Base-by-base conservation (phyloP, 2,113 vertebrate species). In the Lota lota region DNA sequence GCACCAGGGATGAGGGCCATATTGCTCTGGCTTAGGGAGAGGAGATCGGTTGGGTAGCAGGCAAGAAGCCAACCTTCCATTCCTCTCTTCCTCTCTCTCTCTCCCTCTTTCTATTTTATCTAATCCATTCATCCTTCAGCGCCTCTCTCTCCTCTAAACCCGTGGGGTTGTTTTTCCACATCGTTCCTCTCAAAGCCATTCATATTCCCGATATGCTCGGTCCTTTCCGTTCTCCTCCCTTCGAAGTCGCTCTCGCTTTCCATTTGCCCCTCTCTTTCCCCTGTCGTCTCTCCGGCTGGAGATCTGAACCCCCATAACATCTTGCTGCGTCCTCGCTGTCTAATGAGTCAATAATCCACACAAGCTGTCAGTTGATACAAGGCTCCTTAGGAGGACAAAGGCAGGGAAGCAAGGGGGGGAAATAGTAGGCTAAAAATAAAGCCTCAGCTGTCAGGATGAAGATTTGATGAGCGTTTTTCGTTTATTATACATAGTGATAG, bases 281-380 rank as follows among this genome's bases (percentile, higher is more conserved):
- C 19, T n/a, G 21, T 69, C 51, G 53, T 82, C 76, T 74, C 79
- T 84, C 75, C 61, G 83, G 79, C 75, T 84, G 78, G 82, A 86
- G 87, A 86, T 47, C 40, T 47, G 40, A 47, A 47, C 40, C 88
- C 88, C 84, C 88, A 80, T 74, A 88, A 90, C 91, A 93, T 92
- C 88, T 93, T 92, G 91, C 87, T 76, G 88, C 90, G 85, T 91
- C 87, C 86, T 91, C 87, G 79, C 84, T 85, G 83, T 90, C 85
- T 92, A 92, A 93, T 89, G 92, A 91, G 88, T 89, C 84, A 72
- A 79, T 92, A 92, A 92, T 92, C 92, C 91, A 89, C 89, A 92
- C 91, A 92, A 93, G 90, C 91, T 93, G 92, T 91, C 90, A 92
- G 87, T 91, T 92, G 89, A 92, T 93, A 92, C 90, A 91, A 89